phyloP scores from a whole-genome alignment of 1,140 invertebrate genomes.

The Aphidius gifuensis region DNA sequence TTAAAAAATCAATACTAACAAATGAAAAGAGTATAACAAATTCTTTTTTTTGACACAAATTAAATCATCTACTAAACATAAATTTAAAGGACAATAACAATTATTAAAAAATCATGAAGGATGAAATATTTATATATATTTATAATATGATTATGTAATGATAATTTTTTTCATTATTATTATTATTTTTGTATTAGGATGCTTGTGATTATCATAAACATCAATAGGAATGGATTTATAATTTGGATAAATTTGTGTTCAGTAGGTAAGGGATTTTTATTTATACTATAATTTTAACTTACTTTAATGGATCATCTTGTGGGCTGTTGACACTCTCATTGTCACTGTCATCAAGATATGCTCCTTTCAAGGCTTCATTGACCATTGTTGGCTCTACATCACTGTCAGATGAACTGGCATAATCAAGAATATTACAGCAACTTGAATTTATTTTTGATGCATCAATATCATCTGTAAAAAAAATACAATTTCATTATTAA shows the following conservation, averaged over 20 bases:
- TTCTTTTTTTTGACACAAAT: not conserved
- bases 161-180: too few species aligned
- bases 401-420: constrained; percentile 72
- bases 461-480: constrained; percentile 57
- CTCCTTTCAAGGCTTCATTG: constrained; percentile 64
- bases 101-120: too few species aligned
- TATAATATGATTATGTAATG: too few species aligned
- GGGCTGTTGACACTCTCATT: constrained; percentile 76
- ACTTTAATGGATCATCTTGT: constrained; percentile 76
- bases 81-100: too few species aligned
- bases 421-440: constrained; percentile 64
- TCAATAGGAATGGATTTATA: too few species aligned
- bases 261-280: too few species aligned
- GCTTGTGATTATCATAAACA: too few species aligned
- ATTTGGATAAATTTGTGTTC: too few species aligned
- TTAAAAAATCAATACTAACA: constrained; percentile 56
- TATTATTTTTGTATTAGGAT: too few species aligned
- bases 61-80: constrained; percentile 23
- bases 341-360: constrained; percentile 69
- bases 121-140: constrained; percentile 7
- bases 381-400: constrained; percentile 66
- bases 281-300: constrained; percentile 35
- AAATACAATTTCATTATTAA: not conserved
- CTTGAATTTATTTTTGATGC: constrained; percentile 57
- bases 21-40: not conserved